phyloP scores from a whole-genome alignment of 2,888 invertebrate genomes.

The Diogma glabrata region DNA sequence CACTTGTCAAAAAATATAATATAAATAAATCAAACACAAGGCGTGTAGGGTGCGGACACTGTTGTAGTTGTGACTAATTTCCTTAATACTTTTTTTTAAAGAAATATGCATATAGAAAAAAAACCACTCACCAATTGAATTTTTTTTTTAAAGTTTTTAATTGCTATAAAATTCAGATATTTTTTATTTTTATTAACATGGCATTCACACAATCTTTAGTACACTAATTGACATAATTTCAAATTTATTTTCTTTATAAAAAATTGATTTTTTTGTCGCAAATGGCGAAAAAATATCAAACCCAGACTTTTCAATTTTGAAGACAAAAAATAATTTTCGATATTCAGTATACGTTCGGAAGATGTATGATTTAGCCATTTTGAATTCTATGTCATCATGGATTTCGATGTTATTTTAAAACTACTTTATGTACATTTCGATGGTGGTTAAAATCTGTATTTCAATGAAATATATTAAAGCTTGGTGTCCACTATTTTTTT shows the following conservation, averaged over 20 bases:
- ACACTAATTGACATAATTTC: not conserved
- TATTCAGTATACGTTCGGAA: too few relatives aligned
- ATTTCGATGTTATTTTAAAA: too few relatives aligned
- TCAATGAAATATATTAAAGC: too few relatives aligned
- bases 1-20: too few relatives aligned
- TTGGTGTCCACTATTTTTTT: too few relatives aligned
- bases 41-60: conserved; percentile 11
- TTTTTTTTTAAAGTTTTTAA: not conserved
- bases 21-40: conserved; percentile 2
- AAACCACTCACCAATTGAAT: conserved; percentile 6
- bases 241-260: conserved; percentile 1
- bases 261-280: not conserved
- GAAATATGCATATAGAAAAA: conserved; percentile 1
- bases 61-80: conserved; percentile 8
- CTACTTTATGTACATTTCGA: too few relatives aligned
- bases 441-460: too few relatives aligned
- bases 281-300: conserved; percentile 5
- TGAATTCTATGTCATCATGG: too few relatives aligned
- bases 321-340: too few relatives aligned
- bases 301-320: not conserved
- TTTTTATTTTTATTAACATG: conserved; percentile 1
- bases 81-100: conserved; percentile 1
- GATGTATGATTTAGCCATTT: too few relatives aligned
- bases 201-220: conserved; percentile 3
- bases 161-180: conserved; percentile 1